These are phyloP conservation scores for Danio tinwini DNA, from an alignment of 2,797 vertebrate genomes.

Conservation along the genomic window DNA sequence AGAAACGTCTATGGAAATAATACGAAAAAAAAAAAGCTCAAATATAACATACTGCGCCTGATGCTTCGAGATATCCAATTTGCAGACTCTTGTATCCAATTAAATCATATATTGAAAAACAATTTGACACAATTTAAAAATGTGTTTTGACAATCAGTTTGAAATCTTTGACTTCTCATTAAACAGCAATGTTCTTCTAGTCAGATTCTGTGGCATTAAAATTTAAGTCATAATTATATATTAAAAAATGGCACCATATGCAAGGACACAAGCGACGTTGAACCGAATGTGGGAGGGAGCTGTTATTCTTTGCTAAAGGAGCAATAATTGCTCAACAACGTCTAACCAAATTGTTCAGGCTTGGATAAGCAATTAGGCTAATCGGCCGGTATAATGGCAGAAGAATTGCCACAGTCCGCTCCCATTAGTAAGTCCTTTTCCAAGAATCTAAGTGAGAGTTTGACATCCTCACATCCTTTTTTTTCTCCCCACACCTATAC, in stretches of 20 bases:
- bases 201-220: neutral
- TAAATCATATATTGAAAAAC: slow-evolving; percentile 11
- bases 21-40: neutral
- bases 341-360: slow-evolving; percentile 58
- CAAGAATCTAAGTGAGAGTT: slow-evolving; percentile 41
- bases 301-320: slow-evolving; percentile 54
- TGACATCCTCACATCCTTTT: slow-evolving; percentile 38
- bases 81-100: neutral
- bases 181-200: neutral
- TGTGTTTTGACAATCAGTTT: neutral
- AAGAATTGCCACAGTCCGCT: slow-evolving; percentile 46
- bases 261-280: neutral
- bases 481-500: slow-evolving; percentile 39
- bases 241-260: neutral
- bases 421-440: slow-evolving; percentile 57
- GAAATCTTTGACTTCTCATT: neutral
- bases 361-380: slow-evolving; percentile 61
- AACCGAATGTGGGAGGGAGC: slow-evolving; percentile 15
- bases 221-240: neutral
- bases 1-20: neutral
- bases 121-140: neutral
- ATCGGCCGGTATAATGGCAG: slow-evolving; percentile 57
- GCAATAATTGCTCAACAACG: slow-evolving; percentile 58
- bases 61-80: neutral
- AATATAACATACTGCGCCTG: neutral